These are phyloP conservation scores for Hyalella azteca DNA, from an alignment of 2,888 invertebrate species.

Conservation along the genomic window DNA sequence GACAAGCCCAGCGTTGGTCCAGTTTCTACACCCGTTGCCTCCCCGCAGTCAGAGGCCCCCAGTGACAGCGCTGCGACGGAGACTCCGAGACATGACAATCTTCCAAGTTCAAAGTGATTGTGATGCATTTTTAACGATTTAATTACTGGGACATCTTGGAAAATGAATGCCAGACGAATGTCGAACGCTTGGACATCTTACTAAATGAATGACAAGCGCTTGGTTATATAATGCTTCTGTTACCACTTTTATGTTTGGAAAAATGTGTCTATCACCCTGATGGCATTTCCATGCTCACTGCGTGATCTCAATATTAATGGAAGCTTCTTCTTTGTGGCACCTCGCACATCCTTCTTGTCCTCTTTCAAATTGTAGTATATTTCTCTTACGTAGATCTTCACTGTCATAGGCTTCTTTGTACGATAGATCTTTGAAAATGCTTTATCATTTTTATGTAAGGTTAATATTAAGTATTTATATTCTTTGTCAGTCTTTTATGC, in stretches of 20 bases:
- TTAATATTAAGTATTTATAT: neutral
- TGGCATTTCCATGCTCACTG: slow-evolving; percentile 5
- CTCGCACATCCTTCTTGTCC: neutral
- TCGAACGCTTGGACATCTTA: neutral
- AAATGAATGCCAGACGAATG: too few relatives aligned
- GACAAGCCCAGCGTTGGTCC: too few relatives aligned
- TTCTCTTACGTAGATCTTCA: neutral
- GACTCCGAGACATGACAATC: too few relatives aligned
- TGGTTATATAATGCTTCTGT: neutral
- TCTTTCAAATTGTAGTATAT: neutral
- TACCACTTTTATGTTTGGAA: neutral
- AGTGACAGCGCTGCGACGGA: too few relatives aligned
- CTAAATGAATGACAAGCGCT: neutral
- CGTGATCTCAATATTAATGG: neutral
- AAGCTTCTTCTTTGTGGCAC: neutral
- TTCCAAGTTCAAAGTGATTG: neutral
- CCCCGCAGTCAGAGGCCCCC: too few relatives aligned
- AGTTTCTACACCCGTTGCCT: too few relatives aligned
- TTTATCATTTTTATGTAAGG: neutral
- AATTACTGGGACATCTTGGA: neutral
- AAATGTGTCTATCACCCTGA: neutral
- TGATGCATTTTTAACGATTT: neutral
- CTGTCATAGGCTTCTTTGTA: neutral
- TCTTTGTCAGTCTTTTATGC: neutral
- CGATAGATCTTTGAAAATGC: neutral